phyloP scores from a whole-genome alignment of 2,797 vertebrate genomes.

The Enteromius afrohamiltoni region DNA sequence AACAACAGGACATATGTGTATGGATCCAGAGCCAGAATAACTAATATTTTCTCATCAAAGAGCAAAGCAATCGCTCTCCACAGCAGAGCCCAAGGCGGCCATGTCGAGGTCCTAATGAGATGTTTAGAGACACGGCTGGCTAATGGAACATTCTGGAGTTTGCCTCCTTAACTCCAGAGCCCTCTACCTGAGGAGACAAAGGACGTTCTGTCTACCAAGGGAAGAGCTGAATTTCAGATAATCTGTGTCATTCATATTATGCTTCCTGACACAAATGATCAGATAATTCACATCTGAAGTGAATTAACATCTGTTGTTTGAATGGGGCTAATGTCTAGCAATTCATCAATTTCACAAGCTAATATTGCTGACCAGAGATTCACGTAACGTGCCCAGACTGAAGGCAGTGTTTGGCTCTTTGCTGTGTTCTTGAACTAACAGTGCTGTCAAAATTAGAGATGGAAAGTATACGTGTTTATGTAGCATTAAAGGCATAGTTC shows the following conservation, averaged over 20 bases:
- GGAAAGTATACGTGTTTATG: conserved; percentile 15
- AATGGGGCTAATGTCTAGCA: conserved; percentile 78
- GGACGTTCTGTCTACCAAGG: conserved; percentile 66
- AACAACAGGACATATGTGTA: conserved; percentile 48
- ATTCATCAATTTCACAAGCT: conserved; percentile 81
- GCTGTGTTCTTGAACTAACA: conserved; percentile 22
- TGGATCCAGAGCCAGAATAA: conserved; percentile 49
- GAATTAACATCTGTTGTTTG: conserved; percentile 85
- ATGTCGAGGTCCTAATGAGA: conserved; percentile 64
- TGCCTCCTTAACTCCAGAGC: conserved; percentile 52
- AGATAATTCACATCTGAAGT: conserved; percentile 81
- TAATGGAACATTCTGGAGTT: conserved; percentile 59
- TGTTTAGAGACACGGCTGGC: conserved; percentile 61
- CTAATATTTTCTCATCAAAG: conserved; percentile 56
- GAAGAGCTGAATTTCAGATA: conserved; percentile 74
- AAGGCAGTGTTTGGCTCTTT: conserved; percentile 16
- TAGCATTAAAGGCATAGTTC: conserved; percentile 1
- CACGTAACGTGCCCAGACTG: conserved; percentile 39
- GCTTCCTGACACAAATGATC: conserved; percentile 79
- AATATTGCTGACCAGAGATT: conserved; percentile 75
- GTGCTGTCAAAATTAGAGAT: conserved; percentile 32
- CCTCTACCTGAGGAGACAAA: conserved; percentile 70
- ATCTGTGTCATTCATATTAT: conserved; percentile 82
- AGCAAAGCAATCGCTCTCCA: conserved; percentile 60
- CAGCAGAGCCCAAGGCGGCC: conserved; percentile 62